A percentile compares a stretch with the other conserved stretches of the same genome.
phyloP scores from a whole-genome alignment of 2,888 invertebrate genomes.

The Brachyptera putata region DNA sequence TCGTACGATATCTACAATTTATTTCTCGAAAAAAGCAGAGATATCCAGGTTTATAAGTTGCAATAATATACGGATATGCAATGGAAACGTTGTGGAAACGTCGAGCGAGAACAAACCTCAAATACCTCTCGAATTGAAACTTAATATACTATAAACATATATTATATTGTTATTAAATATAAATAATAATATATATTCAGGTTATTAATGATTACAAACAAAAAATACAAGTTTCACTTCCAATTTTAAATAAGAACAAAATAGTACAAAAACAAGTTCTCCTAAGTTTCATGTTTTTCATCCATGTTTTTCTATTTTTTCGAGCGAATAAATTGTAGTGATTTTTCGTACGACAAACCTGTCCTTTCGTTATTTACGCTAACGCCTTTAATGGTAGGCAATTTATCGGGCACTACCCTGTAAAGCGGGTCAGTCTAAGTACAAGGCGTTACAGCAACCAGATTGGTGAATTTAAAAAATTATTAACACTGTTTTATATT shows the following conservation, averaged over 20 bases:
- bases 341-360: not conserved
- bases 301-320: not conserved
- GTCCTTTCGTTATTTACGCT: not conserved
- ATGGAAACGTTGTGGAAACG: not conserved
- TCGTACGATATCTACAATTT: not conserved
- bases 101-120: too few relatives aligned
- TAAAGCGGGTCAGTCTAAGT: not conserved
- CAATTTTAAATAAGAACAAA: not conserved
- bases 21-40: not conserved
- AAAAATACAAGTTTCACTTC: not conserved
- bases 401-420: not conserved
- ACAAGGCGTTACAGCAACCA: not conserved
- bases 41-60: not conserved
- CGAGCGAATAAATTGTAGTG: not conserved
- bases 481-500: constrained; percentile 10
- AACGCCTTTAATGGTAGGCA: constrained; percentile 1
- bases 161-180: not conserved
- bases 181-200: not conserved
- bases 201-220: not conserved
- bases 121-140: too few relatives aligned
- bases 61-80: not conserved
- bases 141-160: not conserved
- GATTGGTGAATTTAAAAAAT: not conserved
- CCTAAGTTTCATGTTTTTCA: not conserved
- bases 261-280: not conserved